Evolutionary conservation across 2,888 invertebrate species (phyloP).

Genomic region (Acanthacorydalis orientalis): DNA sequence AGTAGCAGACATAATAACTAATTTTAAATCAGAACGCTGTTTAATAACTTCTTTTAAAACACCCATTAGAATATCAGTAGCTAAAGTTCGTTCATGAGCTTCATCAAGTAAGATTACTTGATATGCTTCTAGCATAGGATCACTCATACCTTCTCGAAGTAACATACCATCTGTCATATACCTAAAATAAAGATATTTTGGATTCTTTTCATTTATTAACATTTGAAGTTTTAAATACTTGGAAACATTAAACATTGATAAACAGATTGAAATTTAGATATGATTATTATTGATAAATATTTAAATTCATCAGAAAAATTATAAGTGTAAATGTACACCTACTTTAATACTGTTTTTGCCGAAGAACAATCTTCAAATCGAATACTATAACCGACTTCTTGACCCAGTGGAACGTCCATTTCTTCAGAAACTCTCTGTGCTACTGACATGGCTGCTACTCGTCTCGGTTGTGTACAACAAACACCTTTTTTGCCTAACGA

Average conservation of each 20-base stretch:
- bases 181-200: constrained; percentile 23
- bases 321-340: constrained; percentile 21
- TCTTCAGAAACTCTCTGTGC: constrained; percentile 98
- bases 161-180: constrained; percentile 99
- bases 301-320: not conserved
- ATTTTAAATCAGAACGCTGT: constrained; percentile 80
- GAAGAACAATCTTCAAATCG: constrained; percentile 99
- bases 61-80: constrained; percentile 98
- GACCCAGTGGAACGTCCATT: constrained; percentile 90
- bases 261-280: not conserved
- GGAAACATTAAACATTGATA: not conserved
- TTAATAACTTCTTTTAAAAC: constrained; percentile 93
- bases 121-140: constrained; percentile 92
- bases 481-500: constrained; percentile 58
- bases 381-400: constrained; percentile 91
- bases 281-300: not conserved
- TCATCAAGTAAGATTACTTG: constrained; percentile 93
- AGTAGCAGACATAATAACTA: constrained; percentile 99
- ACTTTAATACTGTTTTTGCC: constrained; percentile 82
- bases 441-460: constrained; percentile 99
- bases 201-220: too few relatives aligned
- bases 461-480: constrained; percentile 89
- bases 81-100: constrained; percentile 95
- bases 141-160: constrained; percentile 96
- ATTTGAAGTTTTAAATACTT: too few relatives aligned